Percentiles rank a stretch among this genome's conserved stretches.
Conservation (phyloP, 30 jellyfish, hydroid and myxozoan species). For the Nemopilema nomurai region DNA sequence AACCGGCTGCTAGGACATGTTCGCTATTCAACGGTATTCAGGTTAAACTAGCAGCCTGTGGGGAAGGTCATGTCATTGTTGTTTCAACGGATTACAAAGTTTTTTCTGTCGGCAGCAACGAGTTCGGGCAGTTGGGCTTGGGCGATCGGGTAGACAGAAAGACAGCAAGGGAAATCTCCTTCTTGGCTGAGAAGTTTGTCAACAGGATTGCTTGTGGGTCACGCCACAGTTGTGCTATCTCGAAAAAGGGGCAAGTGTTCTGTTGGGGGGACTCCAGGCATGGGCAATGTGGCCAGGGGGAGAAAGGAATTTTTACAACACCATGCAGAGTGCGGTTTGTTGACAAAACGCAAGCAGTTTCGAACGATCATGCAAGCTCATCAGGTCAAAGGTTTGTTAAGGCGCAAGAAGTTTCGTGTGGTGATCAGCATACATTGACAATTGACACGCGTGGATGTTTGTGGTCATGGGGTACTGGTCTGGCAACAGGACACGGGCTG, state of each 20-base stretch:
- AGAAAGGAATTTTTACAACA: conserved; percentile 82
- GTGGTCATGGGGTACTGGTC: conserved; percentile 97
- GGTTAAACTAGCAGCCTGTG: conserved; percentile 83
- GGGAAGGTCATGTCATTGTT: conserved; percentile 76
- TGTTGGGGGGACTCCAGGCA: conserved; percentile 98
- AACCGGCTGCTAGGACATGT: conserved; percentile 12
- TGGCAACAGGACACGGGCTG: conserved; percentile 78
- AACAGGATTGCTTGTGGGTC: conserved; percentile 80
- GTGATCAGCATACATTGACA: conserved; percentile 73
- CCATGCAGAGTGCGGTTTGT: conserved; percentile 82
- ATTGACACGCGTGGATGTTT: conserved; percentile 74
- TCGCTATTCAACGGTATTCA: conserved; percentile 43
- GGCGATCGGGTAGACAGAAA: conserved; percentile 80
- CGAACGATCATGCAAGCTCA: neutral
- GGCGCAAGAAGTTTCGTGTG: conserved; percentile 74
- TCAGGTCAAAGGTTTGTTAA: conserved; percentile 13
- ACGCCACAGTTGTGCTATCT: conserved; percentile 80
- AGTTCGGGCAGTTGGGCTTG: conserved; percentile 93
- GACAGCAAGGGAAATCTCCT: conserved; percentile 49
- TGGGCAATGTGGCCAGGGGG: conserved; percentile 97
- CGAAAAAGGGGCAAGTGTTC: conserved; percentile 75
- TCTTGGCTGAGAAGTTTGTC: conserved; percentile 47
- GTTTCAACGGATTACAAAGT: conserved; percentile 65
- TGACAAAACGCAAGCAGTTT: neutral
- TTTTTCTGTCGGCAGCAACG: conserved; percentile 80